Percentiles rank a stretch among this genome's conserved stretches.
phyloP scores from a whole-genome alignment of 2,113 vertebrate genomes.

The Anoura caudifer region DNA sequence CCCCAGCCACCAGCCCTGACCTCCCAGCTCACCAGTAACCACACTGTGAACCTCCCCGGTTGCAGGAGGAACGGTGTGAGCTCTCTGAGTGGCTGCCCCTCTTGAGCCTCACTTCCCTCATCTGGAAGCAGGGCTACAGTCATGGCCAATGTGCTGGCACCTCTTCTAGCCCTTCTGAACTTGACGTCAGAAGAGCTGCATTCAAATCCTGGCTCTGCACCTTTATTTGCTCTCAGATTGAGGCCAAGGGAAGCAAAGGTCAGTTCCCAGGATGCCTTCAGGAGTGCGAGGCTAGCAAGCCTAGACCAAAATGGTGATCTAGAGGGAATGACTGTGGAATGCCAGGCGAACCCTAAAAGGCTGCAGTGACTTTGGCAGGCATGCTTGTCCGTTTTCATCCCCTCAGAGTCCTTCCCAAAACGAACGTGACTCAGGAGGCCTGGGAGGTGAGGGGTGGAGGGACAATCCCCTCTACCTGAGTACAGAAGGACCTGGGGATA shows the following conservation, averaged over 20 bases:
- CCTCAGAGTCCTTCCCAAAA: background rate
- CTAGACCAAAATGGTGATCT: background rate
- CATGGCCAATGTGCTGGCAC: fast-evolving
- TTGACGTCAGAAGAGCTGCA: background rate
- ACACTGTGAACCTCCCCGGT: background rate
- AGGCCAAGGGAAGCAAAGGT: background rate
- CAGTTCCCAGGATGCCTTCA: background rate
- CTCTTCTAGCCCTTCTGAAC: background rate
- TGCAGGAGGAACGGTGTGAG: background rate
- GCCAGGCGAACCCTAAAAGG: background rate
- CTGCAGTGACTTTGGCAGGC: background rate
- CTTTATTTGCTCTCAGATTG: background rate
- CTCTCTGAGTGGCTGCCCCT: background rate
- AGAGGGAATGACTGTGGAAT: no score
- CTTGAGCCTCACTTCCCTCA: background rate
- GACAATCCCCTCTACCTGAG: fast-evolving
- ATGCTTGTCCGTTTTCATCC: background rate
- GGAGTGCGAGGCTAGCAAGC: background rate
- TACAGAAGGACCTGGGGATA: background rate
- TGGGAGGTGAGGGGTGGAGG: background rate
- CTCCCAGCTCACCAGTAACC: background rate
- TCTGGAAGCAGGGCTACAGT: background rate
- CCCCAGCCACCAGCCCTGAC: background rate
- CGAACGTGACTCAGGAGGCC: background rate
- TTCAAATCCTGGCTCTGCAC: background rate